A percentile compares a stretch with the other conserved stretches of the same genome.
Evolutionary conservation across 2,888 invertebrate species (phyloP).

Genomic region (Leucania comma): DNA sequence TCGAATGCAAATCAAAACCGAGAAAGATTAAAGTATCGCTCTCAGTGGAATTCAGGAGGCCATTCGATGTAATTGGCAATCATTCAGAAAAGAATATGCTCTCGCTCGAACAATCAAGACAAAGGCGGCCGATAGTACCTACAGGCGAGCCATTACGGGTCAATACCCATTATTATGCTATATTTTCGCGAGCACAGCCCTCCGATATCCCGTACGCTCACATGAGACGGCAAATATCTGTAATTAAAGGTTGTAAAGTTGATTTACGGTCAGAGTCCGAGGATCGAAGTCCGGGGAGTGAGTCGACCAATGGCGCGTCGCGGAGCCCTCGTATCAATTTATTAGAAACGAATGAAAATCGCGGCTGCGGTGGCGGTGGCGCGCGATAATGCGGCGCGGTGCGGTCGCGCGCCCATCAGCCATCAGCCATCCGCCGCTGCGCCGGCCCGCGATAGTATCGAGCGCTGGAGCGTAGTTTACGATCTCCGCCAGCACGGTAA

Average conservation of each 20-base stretch:
- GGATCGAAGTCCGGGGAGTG: constrained; percentile 86
- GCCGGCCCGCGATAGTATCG: constrained; percentile 81
- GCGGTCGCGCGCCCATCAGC: constrained; percentile 87
- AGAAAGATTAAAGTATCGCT: constrained; percentile 84
- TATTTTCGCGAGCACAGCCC: constrained; percentile 90
- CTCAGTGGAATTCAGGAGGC: constrained; percentile 87
- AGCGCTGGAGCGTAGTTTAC: constrained; percentile 87
- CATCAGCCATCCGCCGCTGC: constrained; percentile 33
- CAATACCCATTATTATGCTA: constrained; percentile 91
- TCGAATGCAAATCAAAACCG: constrained; percentile 84
- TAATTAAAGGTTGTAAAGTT: constrained; percentile 91
- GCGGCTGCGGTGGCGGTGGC: constrained; percentile 87
- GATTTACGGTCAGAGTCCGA: constrained; percentile 88
- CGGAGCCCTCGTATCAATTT: constrained; percentile 86
- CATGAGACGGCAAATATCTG: constrained; percentile 90
- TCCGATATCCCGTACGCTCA: constrained; percentile 88
- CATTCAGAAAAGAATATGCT: constrained; percentile 88
- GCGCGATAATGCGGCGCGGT: constrained; percentile 83
- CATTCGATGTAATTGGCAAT: constrained; percentile 90
- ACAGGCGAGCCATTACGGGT: constrained; percentile 89
- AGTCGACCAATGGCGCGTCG: constrained; percentile 86
- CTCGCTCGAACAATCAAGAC: constrained; percentile 89
- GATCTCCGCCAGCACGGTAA: constrained; percentile 87
- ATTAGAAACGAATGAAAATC: constrained; percentile 90
- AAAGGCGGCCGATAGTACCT: constrained; percentile 90